Base-by-base conservation (phyloP, 2,113 vertebrate species). In the Oncorhynchus mykiss region DNA sequence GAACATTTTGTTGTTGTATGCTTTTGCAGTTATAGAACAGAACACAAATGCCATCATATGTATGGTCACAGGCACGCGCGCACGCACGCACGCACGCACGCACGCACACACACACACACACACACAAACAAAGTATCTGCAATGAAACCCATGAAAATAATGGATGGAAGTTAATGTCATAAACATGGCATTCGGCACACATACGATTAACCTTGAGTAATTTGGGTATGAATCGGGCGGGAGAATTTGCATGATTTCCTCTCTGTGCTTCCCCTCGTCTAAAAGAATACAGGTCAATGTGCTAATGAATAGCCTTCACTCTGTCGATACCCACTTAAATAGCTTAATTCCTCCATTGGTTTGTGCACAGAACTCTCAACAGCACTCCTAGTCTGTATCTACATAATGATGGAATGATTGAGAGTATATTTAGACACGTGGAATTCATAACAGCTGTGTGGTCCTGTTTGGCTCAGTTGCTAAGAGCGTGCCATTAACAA, bases 151-250 rank as follows among this genome's bases (percentile, higher is more conserved):
- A 18, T 54, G 51, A 54, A 54, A 54, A 54, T 54, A 54, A 16
- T 45, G 39, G 39, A 57, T 3, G 54, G 6, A 7, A 22, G 20
- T 14, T n/a, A 62, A 62, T 62, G 59, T 22, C 4, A 16, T n/a
- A 24, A 24, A 62, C n/a, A 62, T 22, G 59, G 7, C 6, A 62
- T 62, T 22, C 72, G 60, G 78, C 80, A 76, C 67, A 70, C 78
- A 45, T 76, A 73, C 54, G 81, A 89, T 89, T 85, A 87, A 88
- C 84, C 77, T 76, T 73, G 8, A 27, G 80, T 67, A 29, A 2
- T 80, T 81, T 75, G 64, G 51, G 51, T 54, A 76, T 88, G 79
- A 86, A 83, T 81, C 80, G 68, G 20, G n/a, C 5, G 59, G 69
- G 4, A 48, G 65, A 67, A 14, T 57, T 27, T 18, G 24, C 22